A percentile compares a stretch with the other conserved stretches of the same genome.
Evolutionary conservation across 1,140 invertebrate genomes (phyloP).

Genomic region (Neomicropteryx cornuta): DNA sequence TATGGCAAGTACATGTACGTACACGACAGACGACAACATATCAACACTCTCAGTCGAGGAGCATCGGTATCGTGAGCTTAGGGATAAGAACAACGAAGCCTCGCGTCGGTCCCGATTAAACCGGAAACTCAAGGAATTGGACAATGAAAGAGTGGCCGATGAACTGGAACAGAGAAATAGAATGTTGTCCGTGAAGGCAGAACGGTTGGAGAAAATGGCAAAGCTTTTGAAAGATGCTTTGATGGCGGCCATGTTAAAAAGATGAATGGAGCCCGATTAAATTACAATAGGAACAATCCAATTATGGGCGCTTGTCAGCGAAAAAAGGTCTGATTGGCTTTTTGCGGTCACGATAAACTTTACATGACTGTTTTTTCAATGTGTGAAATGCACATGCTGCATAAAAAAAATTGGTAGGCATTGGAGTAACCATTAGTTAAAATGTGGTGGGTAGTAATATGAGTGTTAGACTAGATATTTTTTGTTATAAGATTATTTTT

Average conservation of each 20-base stretch:
- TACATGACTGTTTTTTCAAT: neutral
- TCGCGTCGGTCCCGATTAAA: constrained; percentile 60
- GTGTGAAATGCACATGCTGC: neutral
- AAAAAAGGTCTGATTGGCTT: neutral
- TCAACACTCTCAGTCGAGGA: constrained; percentile 26
- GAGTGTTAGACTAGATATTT: too few species aligned
- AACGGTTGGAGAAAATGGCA: constrained; percentile 29
- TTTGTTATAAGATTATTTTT: too few species aligned
- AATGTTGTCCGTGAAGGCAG: constrained; percentile 26
- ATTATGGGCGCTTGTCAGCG: neutral
- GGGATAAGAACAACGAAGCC: constrained; percentile 67
- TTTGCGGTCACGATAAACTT: neutral
- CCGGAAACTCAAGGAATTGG: constrained; percentile 53
- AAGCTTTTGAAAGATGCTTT: constrained; percentile 30
- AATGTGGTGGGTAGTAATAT: constrained; percentile 1
- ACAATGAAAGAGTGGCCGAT: constrained; percentile 28
- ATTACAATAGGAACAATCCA: neutral
- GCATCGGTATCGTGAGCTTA: constrained; percentile 47
- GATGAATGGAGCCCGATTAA: constrained; percentile 12
- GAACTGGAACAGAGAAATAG: constrained; percentile 34
- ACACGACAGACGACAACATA: constrained; percentile 26
- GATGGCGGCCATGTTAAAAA: constrained; percentile 30
- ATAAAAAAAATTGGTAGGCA: constrained; percentile 1
- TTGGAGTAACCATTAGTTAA: neutral
- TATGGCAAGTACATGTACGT: constrained; percentile 27